Conservation (phyloP, 2,113 vertebrate species). For the Cairina moschata region DNA sequence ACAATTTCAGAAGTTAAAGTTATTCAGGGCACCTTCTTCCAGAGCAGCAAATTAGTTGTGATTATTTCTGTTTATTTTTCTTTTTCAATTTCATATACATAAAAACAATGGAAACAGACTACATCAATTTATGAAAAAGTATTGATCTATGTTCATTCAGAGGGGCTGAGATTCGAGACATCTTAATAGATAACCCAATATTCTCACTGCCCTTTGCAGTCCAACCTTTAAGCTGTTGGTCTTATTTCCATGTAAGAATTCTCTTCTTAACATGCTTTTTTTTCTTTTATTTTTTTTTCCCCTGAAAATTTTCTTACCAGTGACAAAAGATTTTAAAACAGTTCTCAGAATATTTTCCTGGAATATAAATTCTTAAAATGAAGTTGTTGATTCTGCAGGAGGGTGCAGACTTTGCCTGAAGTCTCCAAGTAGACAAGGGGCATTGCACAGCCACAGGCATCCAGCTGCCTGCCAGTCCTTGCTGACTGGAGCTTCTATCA, state of each 20-base stretch:
- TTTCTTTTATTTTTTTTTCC: background rate
- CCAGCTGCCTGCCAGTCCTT: background rate
- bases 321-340: background rate
- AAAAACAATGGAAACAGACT: background rate
- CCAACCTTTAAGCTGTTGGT: background rate
- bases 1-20: slow-evolving; percentile 38
- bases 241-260: background rate
- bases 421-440: background rate
- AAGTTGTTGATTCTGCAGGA: background rate
- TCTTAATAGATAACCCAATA: background rate
- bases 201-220: background rate
- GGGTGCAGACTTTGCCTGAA: background rate
- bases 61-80: background rate
- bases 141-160: background rate
- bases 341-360: background rate
- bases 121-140: background rate
- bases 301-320: background rate
- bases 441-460: background rate
- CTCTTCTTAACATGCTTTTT: background rate
- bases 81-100: background rate
- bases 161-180: background rate
- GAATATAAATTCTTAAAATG: background rate
- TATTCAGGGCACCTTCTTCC: slow-evolving; percentile 32
- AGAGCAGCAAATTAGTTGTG: background rate
- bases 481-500: background rate